Evolutionary conservation across 2,113 vertebrate species (phyloP), one percentile per base, ranked within the genome.

Genomic region (Datnioides undecimradiatus): DNA sequence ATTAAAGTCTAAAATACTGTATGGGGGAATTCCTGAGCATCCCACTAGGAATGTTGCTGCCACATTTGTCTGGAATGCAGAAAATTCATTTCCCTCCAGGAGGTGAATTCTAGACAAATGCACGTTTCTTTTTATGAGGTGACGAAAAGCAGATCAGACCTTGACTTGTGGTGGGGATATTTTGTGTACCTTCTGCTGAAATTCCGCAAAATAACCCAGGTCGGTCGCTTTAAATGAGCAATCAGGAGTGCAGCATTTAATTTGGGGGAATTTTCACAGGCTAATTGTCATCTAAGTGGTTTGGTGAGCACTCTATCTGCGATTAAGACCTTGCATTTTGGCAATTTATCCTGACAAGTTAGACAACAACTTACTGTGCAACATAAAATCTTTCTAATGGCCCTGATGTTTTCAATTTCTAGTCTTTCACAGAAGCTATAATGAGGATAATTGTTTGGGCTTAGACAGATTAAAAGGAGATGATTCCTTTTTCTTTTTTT

Each of bases 1-100:
- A 90, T 91, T 91, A 93, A 29, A 77, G 75, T 59, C 80, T 74
- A 62, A 87, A 90, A 88, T 86, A 87, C 79, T 68, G 31, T 34
- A 65, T 58, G 64, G 80, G 90, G 76, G 63, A 85, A 88, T 93
- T 91, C 86, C 84, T 83, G 46, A 69, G 76, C 86, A 80, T 82
- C 75, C 82, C 73, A 16, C 67, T 54, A 63, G 76, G 86, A 92
- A 91, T 90, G 88, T 79, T 4, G 31, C 81, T 83, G 40, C 54
- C n/a, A 14, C 82, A 83, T 81, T 84, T 75, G 79, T 77, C 83
- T 89, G 87, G 86, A 91, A 91, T 88, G 80, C 68, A 67, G 48
- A 68, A 87, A 78, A 80, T 73, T 73, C 58, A 46, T 84, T 54
- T 84, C 41, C 68, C 87, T 85, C 75, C 64, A 64, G 88, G 87